Percentiles rank a stretch among this genome's conserved stretches.
Conservation (phyloP, 30 jellyfish, hydroid and myxozoan genomes). For the Phacellophora camtschatica region DNA sequence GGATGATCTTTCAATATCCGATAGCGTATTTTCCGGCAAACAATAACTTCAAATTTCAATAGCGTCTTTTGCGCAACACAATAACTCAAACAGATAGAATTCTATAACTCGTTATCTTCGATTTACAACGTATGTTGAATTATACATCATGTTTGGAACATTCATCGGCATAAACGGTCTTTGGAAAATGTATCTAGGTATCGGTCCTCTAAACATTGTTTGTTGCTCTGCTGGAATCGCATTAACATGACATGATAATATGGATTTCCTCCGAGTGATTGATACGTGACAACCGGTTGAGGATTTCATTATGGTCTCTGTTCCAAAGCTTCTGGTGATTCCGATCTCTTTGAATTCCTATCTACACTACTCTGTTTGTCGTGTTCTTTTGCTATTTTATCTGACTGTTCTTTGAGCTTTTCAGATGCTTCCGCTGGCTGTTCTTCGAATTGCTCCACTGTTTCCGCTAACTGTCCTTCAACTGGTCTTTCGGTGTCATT, state of each 20-base stretch:
- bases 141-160: neutral
- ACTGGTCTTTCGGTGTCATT: neutral
- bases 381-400: no score
- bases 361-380: neutral
- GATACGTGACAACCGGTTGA: neutral
- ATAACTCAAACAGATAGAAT: neutral
- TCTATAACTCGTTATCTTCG: no score
- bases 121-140: neutral
- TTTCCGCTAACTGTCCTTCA: neutral
- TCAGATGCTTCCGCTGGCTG: no score
- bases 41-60: no score
- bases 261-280: no score
- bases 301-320: neutral
- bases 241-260: no score
- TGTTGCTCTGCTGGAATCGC: neutral
- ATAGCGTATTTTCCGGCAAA: no score
- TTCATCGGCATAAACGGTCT: neutral
- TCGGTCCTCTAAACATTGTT: neutral
- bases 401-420: no score
- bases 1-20: no score
- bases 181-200: neutral
- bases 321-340: neutral
- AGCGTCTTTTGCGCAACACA: neutral
- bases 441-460: neutral
- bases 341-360: neutral